A percentile compares a stretch with the other conserved stretches of the same genome.
These are phyloP conservation scores for Ptychochromis oligacanthus DNA, from an alignment of 2,113 vertebrate species.

Conservation along the genomic window DNA sequence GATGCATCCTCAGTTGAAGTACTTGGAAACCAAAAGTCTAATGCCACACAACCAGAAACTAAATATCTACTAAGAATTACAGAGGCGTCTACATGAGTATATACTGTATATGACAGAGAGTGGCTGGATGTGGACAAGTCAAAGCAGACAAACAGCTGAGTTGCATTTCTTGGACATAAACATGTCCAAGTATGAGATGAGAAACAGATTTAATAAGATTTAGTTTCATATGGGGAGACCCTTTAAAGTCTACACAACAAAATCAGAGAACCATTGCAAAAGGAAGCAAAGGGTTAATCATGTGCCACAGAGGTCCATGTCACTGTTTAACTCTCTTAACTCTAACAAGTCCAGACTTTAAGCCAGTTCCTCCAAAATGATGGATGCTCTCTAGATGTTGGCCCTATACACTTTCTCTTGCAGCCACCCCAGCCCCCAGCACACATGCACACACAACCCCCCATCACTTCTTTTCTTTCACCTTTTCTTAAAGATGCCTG, in stretches of 20 bases:
- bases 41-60: background rate
- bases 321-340: constrained; percentile 24
- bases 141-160: no score
- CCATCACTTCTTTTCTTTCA: constrained; percentile 43
- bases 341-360: constrained; percentile 49
- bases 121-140: background rate
- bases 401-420: constrained; percentile 53
- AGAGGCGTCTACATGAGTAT: background rate
- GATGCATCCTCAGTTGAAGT: background rate
- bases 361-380: constrained; percentile 29
- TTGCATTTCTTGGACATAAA: background rate
- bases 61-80: background rate
- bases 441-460: background rate
- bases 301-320: background rate
- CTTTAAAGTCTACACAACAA: background rate
- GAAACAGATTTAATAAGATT: constrained; percentile 21
- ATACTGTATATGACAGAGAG: background rate
- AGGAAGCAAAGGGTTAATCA: constrained; percentile 35
- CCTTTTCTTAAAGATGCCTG: constrained; percentile 74
- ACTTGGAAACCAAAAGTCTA: background rate
- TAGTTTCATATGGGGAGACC: constrained; percentile 8
- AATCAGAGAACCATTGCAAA: background rate
- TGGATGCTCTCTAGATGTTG: constrained; percentile 47
- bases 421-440: background rate
- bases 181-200: background rate